Evolutionary conservation across 1,140 invertebrate species (phyloP), one percentile per base, ranked within the genome.

Genomic region (Bombus breviceps): DNA sequence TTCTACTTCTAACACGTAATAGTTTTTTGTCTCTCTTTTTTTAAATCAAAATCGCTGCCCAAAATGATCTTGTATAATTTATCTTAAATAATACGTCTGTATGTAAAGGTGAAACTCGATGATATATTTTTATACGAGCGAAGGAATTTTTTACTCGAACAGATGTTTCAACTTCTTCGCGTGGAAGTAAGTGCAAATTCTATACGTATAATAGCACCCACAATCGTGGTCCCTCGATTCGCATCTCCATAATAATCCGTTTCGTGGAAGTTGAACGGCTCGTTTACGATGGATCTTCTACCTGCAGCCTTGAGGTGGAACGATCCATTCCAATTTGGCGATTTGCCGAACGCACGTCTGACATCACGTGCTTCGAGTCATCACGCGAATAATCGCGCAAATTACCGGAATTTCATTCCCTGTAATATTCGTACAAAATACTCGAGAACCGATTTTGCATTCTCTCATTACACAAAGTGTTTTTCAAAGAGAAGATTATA

Each of bases 191-290:
- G 10, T 28, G 25, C 37, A 25, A 25, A 69, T 71, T 72, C 4
- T 8, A 10, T 9, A 41, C 10, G 9, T 32, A 32, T 77, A 71
- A 81, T 72, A 57, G 34, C 37, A 62, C 37, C 18, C 37, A 37
- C 53, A 13, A 69, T 53, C 32, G 8, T 59, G 64, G 64, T 34
- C 71, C 9, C 57, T 41, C 28, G 81, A 37, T 74, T 34, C 74
- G 73, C 68, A 89, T 90, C 88, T 84, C 78, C 89, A 81, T 90
- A 89, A 90, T 89, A 87, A 90, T 87, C 85, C 69, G 82, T 71
- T 90, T 89, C 88, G 87, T 73, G 86, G 85, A 89, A 89, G 71
- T 69, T 76, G 81, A 87, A 75, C 80, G 64, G 57, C 73, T 64
- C 59, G 47, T 89, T 89, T 53, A 39, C 80, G 82, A 84, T 87